Evolutionary conservation across 2,113 vertebrate genomes (phyloP), one percentile per base, ranked within the genome.

Genomic region (Mormoops blainvillei): DNA sequence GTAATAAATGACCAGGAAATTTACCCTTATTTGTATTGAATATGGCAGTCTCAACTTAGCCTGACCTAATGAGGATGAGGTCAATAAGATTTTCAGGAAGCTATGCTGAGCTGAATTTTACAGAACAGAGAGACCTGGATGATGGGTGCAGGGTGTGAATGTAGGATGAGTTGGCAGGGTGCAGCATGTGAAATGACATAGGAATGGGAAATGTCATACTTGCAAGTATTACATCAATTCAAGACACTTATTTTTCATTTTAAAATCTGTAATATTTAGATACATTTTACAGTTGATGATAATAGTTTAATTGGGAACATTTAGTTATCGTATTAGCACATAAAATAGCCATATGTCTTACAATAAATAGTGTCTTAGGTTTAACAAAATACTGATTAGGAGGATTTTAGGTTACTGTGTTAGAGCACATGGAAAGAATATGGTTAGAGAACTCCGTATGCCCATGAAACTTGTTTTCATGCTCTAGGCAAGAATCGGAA

Each of bases 141-240:
- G 28, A 36, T 4, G 16, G 26, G 0, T 0, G 0, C 14, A 11
- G 45, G 1, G 7, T 58, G 26, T 20, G 10, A 1, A 1, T 50
- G 19, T 26, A 14, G 1, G 19, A 33, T 43, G 20, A 26, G 7
- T 10, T 63, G 4, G 9, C 7, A 24, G n/a, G 18, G 43, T 0
- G 3, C 3, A 54, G 5, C 0, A 1, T 19, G 9, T 6, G 31
- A 41, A 36, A 88, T 71, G 16, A 4, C 15, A 12, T 10, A 31
- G 33, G 78, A 88, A 28, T 28, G 28, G 14, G 28, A 74, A 41
- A n/a, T 9, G 50, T 7, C 15, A 54, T 73, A 24, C 4, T 82
- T 81, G 1, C 6, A 58, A 81, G 41, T 33, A 36, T n/a, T 48
- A 84, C 0, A 33, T 28, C 19, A 38, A 22, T 52, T 26, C 52